phyloP scores from a whole-genome alignment of 2,113 vertebrate genomes.

The Amphiprion ocellaris region DNA sequence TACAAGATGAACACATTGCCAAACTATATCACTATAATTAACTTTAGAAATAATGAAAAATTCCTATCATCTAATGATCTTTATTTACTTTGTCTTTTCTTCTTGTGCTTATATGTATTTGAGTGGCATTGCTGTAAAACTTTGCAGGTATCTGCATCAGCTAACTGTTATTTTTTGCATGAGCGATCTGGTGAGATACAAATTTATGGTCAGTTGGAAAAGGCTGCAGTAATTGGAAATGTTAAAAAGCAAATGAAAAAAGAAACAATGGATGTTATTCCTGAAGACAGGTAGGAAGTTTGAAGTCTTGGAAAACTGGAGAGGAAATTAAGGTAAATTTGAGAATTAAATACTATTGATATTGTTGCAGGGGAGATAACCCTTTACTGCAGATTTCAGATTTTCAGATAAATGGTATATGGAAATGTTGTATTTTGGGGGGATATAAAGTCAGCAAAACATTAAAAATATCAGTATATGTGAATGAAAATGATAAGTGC shows the following conservation, averaged over 20 bases:
- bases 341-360: neutral
- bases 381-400: neutral
- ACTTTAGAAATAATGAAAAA: too few relatives aligned
- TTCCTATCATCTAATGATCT: neutral
- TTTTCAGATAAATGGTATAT: too few relatives aligned
- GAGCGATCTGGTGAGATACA: slow-evolving; percentile 29
- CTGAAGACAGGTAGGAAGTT: slow-evolving; percentile 29
- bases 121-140: slow-evolving; percentile 21
- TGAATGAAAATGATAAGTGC: neutral
- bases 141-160: slow-evolving; percentile 15
- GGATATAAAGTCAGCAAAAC: neutral
- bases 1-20: too few relatives aligned
- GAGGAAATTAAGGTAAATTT: slow-evolving; percentile 35
- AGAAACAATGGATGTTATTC: slow-evolving; percentile 31
- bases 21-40: too few relatives aligned
- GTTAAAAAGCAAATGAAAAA: slow-evolving; percentile 21
- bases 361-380: too few relatives aligned
- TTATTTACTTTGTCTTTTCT: neutral
- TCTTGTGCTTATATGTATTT: neutral
- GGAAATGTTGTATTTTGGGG: too few relatives aligned
- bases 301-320: slow-evolving; percentile 37
- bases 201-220: slow-evolving; percentile 19
- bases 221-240: slow-evolving; percentile 47
- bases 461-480: neutral
- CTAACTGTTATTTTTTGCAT: slow-evolving; percentile 29